These are phyloP conservation scores for Turdus rufiventris DNA, from an alignment of 2,113 vertebrate genomes.

Conservation along the genomic window DNA sequence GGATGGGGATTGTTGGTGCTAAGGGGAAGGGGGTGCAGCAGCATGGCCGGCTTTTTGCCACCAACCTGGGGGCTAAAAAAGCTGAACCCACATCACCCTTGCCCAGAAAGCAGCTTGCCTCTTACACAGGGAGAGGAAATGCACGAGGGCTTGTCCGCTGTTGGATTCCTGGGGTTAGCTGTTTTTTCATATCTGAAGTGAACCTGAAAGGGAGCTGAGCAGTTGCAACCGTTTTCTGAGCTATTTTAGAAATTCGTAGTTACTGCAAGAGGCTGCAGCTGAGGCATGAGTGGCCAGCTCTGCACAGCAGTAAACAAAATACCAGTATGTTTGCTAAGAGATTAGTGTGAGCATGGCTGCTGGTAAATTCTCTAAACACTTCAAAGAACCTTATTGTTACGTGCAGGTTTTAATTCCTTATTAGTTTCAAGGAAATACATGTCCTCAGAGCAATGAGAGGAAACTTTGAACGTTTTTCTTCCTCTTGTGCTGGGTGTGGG, in stretches of 20 bases:
- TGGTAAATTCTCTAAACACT: slow-evolving; percentile 6
- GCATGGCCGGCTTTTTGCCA: rapidly evolving
- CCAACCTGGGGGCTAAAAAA: neutral
- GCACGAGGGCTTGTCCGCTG: rapidly evolving
- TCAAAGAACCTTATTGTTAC: slow-evolving; percentile 53
- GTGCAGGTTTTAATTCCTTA: slow-evolving; percentile 42
- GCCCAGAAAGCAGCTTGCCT: neutral
- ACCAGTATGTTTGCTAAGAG: neutral
- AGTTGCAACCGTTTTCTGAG: neutral
- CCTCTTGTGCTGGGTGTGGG: slow-evolving; percentile 59
- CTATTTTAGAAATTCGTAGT: neutral
- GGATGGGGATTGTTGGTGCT: neutral
- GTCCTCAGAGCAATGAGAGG: slow-evolving; percentile 62
- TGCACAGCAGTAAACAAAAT: neutral
- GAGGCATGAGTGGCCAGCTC: neutral
- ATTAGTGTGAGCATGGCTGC: neutral
- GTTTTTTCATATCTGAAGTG: neutral
- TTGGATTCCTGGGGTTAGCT: neutral
- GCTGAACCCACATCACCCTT: rapidly evolving
- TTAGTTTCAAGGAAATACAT: slow-evolving; percentile 42
- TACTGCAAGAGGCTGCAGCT: neutral
- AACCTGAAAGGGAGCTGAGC: neutral
- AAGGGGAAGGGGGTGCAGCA: rapidly evolving
- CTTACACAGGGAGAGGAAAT: neutral
- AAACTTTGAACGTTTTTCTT: slow-evolving; percentile 61